Evolutionary conservation across 2,888 invertebrate genomes (phyloP), one percentile per base, ranked within the genome.

Genomic region (Dromius quadrimaculatus): DNA sequence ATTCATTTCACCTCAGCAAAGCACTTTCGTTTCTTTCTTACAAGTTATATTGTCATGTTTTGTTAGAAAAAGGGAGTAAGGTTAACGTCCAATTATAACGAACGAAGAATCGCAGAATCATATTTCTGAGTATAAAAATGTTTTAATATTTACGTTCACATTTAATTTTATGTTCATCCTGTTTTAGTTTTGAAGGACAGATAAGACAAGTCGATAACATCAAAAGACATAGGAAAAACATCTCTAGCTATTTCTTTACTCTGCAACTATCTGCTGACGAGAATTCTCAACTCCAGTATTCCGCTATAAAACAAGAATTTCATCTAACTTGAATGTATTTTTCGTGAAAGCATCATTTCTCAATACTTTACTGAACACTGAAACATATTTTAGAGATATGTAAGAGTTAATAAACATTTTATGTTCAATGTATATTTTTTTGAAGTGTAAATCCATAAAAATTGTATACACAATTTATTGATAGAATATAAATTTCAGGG

Each of bases 91-190:
- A 23, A 54, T 54, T n/a, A n/a, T 54, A 54, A 54, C 50, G n/a
- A 54, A 28, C 23, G 50, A 54, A 54, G 50, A 54, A 54, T 22
- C 47, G 28, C 15, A 15, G 28, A 28, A 54, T 54, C 50, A 54
- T 28, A 54, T 54, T 54, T 54, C 50, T 4, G 8, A 28, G 28
- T 28, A 54, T 28, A 54, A 54, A 36, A 54, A 54, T 28, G 23
- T 13, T 54, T 54, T 54, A 54, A 54, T 28, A 54, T 54, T 54
- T 54, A 28, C 50, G 50, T 28, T 54, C 50, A 54, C 50, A 54
- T 54, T 54, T 54, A 54, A 13, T 23, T 54, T 54, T 54, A 54
- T 54, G 50, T 28, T 54, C 15, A 15, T 17, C 41, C 41, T 41
- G 28, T 54, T 54, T 15, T 13, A 54, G 13, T 2, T 9, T 23